Evolutionary conservation across 2,888 invertebrate species (phyloP), one percentile per base, ranked within the genome.

Genomic region (Cyclophora albipunctata): DNA sequence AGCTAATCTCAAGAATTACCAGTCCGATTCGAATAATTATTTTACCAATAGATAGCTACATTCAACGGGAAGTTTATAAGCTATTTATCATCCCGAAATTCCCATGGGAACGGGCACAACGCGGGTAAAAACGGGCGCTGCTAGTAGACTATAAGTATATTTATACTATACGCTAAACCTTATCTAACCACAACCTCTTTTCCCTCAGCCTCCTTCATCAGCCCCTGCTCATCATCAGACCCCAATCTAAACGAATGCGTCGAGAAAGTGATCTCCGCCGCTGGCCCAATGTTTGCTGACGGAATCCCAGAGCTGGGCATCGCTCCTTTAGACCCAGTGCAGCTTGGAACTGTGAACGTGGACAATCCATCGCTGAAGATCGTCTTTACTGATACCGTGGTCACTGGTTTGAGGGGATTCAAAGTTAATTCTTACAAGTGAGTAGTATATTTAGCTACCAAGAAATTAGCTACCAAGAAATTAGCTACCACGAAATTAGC

Each of bases 281-380:
- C 73, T 0, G 83, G 84, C 0, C 67, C 81, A 0, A 64, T 61
- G 57, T 89, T 89, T 71, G 74, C 81, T 1, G 77, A 80, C 35
- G 89, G 89, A 5, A 82, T 88, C 59, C 88, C 89, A 3, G 86
- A 73, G 64, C 69, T 90, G 55, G 84, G 84, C 53, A 78, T 90
- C 50, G 87, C 87, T 0, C 71, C 83, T 0, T 63, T 90, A 47
- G 90, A 90, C 67, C 90, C 90, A 0, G 80, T 86, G 41, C 64
- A 80, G 46, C 67, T 90, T 43, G 89, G 88, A 34, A 85, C 75
- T 2, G 79, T 90, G 34, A 69, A 77, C 4, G 81, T 89, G 1
- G 68, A 85, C 67, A 87, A 85, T 53, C 81, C 85, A 0, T 77
- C 89, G 0, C 63, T 90, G 43, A 84, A 81, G 50, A 76, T 90